These are phyloP conservation scores for Taenioides sp. DNA, from an alignment of 2,797 vertebrate genomes.

Conservation along the genomic window DNA sequence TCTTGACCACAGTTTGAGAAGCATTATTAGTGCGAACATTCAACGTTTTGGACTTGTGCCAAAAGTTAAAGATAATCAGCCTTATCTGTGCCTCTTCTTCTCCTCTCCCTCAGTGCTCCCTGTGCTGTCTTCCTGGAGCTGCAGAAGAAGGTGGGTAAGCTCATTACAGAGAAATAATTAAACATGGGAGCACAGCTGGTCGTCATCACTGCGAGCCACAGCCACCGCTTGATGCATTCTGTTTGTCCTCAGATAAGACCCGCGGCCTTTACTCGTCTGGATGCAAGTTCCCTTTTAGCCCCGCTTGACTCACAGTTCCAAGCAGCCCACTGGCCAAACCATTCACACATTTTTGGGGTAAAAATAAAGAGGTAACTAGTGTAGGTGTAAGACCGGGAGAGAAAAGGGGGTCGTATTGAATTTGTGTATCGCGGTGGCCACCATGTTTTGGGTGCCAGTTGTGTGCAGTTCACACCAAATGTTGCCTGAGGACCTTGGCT, in stretches of 20 bases:
- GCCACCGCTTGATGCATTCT: conserved; percentile 81
- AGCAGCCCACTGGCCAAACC: conserved; percentile 52
- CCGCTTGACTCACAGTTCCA: conserved; percentile 70
- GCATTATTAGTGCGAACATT: conserved; percentile 13
- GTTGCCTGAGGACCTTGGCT: conserved; percentile 78
- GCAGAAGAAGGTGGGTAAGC: conserved; percentile 80
- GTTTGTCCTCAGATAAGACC: conserved; percentile 83
- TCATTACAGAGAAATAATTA: conserved; percentile 86
- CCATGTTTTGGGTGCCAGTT: conserved; percentile 75
- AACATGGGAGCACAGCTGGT: conserved; percentile 82
- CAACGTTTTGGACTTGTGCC: conserved; percentile 29
- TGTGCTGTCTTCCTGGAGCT: conserved; percentile 61
- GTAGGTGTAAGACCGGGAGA: conserved; percentile 31
- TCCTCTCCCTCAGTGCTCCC: conserved; percentile 45
- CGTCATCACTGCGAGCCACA: conserved; percentile 78
- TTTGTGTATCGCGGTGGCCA: conserved; percentile 61
- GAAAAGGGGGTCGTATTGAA: conserved; percentile 47
- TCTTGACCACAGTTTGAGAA: not conserved
- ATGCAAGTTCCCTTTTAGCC: conserved; percentile 78
- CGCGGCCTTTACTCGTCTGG: conserved; percentile 79
- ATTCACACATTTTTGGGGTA: conserved; percentile 42
- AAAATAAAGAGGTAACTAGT: conserved; percentile 20
- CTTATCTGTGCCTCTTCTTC: conserved; percentile 42
- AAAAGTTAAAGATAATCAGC: conserved; percentile 41
- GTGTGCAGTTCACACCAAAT: conserved; percentile 76